A percentile compares a stretch with the other conserved stretches of the same genome.
phyloP scores from a whole-genome alignment of 2,888 invertebrate genomes.

The Oeneis ivallda region DNA sequence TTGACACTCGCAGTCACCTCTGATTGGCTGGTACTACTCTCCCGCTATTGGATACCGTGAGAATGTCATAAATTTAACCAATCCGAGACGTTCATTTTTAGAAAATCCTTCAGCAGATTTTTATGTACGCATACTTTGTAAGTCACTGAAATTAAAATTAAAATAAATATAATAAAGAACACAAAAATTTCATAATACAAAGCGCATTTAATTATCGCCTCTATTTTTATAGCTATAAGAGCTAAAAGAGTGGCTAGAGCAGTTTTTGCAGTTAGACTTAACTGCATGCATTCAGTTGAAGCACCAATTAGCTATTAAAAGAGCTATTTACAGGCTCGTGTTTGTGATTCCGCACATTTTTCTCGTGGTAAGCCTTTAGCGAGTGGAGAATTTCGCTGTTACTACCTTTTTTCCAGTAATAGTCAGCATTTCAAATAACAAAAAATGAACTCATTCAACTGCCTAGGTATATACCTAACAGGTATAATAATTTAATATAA shows the following conservation, averaged over 20 bases:
- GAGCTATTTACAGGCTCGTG: conserved; percentile 24
- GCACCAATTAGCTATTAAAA: conserved; percentile 26
- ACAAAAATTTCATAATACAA: no score
- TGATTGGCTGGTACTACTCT: no score
- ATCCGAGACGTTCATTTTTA: no score
- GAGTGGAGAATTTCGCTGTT: conserved; percentile 20
- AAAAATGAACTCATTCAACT: conserved; percentile 19
- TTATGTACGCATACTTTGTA: no score
- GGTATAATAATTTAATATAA: no score
- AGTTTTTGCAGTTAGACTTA: conserved; percentile 16
- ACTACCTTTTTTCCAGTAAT: conserved; percentile 7
- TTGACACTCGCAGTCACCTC: no score
- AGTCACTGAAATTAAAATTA: no score
- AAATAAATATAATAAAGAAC: no score
- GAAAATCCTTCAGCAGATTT: no score
- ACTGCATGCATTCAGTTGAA: conserved; percentile 21
- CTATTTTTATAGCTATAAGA: neutral
- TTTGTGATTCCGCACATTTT: conserved; percentile 24
- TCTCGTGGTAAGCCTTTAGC: conserved; percentile 16
- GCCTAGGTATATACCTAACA: neutral
- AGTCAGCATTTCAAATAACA: conserved; percentile 1
- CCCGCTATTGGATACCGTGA: no score
- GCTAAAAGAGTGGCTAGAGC: neutral
- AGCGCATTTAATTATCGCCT: neutral
- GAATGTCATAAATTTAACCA: no score